phyloP scores from a whole-genome alignment of 2,797 vertebrate species.

The Typhlichthys eigenmanni region DNA sequence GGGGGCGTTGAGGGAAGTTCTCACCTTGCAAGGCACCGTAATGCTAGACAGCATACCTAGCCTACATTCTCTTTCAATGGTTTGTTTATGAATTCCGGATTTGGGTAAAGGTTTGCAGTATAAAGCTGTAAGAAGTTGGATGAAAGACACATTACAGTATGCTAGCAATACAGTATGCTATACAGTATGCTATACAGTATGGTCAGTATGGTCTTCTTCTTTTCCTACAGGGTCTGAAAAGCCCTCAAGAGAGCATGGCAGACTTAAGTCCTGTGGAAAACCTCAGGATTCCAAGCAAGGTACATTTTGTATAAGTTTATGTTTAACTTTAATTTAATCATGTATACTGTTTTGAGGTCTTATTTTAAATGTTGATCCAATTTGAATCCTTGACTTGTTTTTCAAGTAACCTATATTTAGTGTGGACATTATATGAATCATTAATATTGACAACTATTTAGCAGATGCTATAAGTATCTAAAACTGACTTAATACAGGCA shows the following conservation, averaged over 20 bases:
- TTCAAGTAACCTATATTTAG: too few relatives aligned
- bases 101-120: constrained; percentile 8
- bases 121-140: constrained; percentile 12
- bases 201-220: constrained; percentile 26
- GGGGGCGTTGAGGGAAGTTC: constrained; percentile 55
- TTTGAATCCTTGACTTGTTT: neutral
- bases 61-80: neutral
- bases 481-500: too few relatives aligned
- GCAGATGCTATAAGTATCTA: too few relatives aligned
- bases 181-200: neutral
- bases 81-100: neutral
- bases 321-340: too few relatives aligned
- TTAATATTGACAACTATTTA: too few relatives aligned
- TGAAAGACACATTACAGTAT: too few relatives aligned
- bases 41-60: constrained; percentile 16
- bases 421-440: too few relatives aligned
- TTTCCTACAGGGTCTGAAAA: constrained; percentile 86
- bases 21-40: constrained; percentile 38
- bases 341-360: too few relatives aligned
- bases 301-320: constrained; percentile 52
- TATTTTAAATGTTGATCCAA: neutral
- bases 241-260: constrained; percentile 90
- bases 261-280: constrained; percentile 93
- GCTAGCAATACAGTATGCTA: too few relatives aligned
- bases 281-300: constrained; percentile 92